Conservation (phyloP, 2,888 invertebrate species). For the Ariolimax columbianus region DNA sequence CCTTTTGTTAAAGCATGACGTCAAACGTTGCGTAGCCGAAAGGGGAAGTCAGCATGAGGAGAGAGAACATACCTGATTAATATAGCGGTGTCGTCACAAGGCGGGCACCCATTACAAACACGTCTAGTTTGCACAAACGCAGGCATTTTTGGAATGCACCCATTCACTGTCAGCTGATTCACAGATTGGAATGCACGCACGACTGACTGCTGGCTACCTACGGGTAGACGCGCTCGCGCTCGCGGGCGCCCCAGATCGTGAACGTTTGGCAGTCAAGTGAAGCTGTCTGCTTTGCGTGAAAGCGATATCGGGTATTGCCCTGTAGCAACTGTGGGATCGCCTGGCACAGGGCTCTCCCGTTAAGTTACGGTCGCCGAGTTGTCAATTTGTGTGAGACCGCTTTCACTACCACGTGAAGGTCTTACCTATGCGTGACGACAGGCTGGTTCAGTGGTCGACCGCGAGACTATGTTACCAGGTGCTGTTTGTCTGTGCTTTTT, state of each 20-base stretch:
- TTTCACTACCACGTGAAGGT: background rate
- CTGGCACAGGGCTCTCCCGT: background rate
- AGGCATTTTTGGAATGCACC: conserved; percentile 6
- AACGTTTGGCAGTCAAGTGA: background rate
- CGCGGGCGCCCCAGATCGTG: background rate
- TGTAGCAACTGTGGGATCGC: background rate
- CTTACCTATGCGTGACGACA: no score
- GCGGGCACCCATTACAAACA: no score
- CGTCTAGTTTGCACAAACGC: background rate
- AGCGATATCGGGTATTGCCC: background rate
- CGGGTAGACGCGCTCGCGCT: background rate
- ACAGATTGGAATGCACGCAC: conserved; percentile 39
- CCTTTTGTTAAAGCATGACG: no score
- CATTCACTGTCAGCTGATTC: conserved; percentile 34
- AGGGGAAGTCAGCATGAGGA: no score
- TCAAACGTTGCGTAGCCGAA: no score
- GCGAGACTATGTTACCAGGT: background rate
- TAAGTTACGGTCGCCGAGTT: background rate
- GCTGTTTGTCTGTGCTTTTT: background rate
- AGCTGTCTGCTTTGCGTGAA: background rate
- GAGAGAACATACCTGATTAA: no score
- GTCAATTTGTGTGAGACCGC: background rate
- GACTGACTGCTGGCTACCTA: background rate
- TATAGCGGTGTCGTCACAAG: no score
- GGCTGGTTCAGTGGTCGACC: background rate